These are phyloP conservation scores for Gadopsis marmoratus DNA, from an alignment of 2,797 vertebrate species.

Conservation along the genomic window DNA sequence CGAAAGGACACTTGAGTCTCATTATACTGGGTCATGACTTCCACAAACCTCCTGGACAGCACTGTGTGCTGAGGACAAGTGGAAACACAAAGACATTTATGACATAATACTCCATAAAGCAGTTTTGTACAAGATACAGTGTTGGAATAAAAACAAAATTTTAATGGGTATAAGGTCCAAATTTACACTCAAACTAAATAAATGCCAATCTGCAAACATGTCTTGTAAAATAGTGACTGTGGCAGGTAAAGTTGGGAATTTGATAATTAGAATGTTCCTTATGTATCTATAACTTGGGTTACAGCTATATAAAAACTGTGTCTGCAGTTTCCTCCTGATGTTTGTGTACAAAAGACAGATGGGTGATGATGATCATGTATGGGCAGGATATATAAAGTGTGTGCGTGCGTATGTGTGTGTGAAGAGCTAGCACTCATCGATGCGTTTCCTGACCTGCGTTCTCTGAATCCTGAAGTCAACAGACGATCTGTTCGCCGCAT, in stretches of 20 bases:
- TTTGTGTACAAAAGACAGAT: not conserved
- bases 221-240: not conserved
- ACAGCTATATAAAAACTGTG: not conserved
- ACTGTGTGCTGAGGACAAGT: conserved; percentile 87
- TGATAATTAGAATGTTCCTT: not conserved
- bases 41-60: conserved; percentile 95
- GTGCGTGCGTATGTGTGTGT: not conserved
- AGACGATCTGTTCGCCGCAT: conserved; percentile 84
- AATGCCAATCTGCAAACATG: not conserved
- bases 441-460: conserved; percentile 88
- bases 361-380: not conserved
- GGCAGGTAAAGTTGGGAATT: not conserved
- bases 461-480: conserved; percentile 93
- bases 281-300: not conserved
- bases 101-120: not conserved
- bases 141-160: not conserved
- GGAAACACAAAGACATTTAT: conserved; percentile 22
- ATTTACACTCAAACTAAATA: not conserved
- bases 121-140: not conserved
- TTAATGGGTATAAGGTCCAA: not conserved
- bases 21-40: conserved; percentile 96
- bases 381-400: not conserved
- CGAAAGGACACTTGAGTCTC: conserved; percentile 94
- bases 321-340: not conserved
- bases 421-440: not conserved